Evolutionary conservation across 2,888 invertebrate species (phyloP).

Genomic region (Salticus scenicus): DNA sequence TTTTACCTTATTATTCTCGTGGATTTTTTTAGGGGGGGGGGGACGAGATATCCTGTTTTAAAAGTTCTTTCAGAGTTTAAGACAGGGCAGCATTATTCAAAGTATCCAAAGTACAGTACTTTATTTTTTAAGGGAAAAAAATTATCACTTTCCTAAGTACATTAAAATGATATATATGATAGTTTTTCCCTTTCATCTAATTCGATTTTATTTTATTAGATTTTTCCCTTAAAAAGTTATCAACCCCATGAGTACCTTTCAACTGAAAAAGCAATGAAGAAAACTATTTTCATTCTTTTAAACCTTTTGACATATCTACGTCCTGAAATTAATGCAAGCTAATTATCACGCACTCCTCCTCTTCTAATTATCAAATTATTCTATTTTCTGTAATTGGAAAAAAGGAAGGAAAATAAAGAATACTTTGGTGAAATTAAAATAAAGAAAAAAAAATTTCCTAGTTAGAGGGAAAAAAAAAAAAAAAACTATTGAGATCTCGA

Average conservation of each 20-base stretch:
- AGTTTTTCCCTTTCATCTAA: too few relatives aligned
- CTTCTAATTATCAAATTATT: conserved; percentile 68
- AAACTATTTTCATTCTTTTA: conserved; percentile 1
- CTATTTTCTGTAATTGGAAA: conserved; percentile 67
- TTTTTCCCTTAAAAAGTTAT: background rate
- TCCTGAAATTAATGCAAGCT: conserved; percentile 60
- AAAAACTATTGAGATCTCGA: conserved; percentile 48
- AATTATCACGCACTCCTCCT: conserved; percentile 53
- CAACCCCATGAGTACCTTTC: background rate
- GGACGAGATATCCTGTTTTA: too few relatives aligned
- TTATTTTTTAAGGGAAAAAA: too few relatives aligned
- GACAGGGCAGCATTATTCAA: too few relatives aligned
- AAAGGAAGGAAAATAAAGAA: conserved; percentile 61
- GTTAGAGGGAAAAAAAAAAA: conserved; percentile 15
- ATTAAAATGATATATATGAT: too few relatives aligned
- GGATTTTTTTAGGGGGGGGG: too few relatives aligned
- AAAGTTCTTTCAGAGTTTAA: too few relatives aligned
- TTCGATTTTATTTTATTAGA: too few relatives aligned
- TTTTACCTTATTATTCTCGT: too few relatives aligned
- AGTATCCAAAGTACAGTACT: too few relatives aligned
- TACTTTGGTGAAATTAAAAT: conserved; percentile 27
- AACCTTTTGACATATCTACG: conserved; percentile 46
- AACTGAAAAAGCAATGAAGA: background rate
- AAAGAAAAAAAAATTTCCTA: conserved; percentile 24
- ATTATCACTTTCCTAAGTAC: too few relatives aligned